phyloP scores from a whole-genome alignment of 2,113 vertebrate genomes.

The Dipodomys stephensi region DNA sequence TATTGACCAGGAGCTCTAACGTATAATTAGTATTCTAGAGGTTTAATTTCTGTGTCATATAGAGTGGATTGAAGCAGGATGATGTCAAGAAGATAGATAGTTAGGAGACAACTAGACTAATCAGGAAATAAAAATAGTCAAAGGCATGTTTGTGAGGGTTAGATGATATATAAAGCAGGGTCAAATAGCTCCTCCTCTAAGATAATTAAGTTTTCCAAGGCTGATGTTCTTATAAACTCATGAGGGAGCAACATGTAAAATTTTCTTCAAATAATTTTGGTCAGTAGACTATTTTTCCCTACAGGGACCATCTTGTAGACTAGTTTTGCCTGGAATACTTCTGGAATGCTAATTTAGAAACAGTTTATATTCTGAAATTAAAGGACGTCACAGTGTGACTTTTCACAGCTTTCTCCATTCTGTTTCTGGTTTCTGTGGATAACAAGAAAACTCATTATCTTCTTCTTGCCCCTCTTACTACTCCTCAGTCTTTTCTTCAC shows the following conservation, averaged over 20 bases:
- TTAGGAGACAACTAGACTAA: neutral
- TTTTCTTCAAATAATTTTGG: constrained; percentile 4
- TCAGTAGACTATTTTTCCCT: too few relatives aligned
- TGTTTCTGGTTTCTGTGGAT: neutral
- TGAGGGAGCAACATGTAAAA: neutral
- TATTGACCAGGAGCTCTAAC: neutral
- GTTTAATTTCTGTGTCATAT: neutral
- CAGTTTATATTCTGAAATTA: neutral
- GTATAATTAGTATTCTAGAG: neutral
- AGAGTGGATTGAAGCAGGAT: too few relatives aligned
- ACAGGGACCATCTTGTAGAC: neutral
- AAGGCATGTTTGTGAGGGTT: neutral
- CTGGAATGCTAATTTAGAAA: neutral
- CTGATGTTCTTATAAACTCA: neutral
- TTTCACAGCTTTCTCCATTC: neutral
- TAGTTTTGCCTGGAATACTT: neutral
- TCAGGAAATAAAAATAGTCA: neutral
- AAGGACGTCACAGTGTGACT: neutral
- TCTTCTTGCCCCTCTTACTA: too few relatives aligned
- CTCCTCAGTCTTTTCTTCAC: too few relatives aligned
- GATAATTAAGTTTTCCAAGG: neutral
- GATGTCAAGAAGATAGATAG: neutral
- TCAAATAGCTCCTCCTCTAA: neutral
- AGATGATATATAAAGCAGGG: neutral
- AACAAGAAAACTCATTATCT: neutral